These are phyloP conservation scores for Frieseomelitta varia DNA, from an alignment of 1,140 invertebrate species.

Conservation along the genomic window DNA sequence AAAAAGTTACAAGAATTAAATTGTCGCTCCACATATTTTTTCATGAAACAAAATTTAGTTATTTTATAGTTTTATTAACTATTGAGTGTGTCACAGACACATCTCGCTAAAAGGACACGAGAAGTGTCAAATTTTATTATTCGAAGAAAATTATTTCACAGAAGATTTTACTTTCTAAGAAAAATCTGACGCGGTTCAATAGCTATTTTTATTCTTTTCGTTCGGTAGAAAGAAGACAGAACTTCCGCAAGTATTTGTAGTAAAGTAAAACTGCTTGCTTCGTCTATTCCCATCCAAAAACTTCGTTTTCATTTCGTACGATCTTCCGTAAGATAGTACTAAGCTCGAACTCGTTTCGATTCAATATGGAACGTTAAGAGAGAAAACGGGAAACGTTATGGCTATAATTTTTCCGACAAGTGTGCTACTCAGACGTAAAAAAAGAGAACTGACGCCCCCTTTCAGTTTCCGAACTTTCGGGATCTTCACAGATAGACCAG, in stretches of 20 bases:
- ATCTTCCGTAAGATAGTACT: neutral
- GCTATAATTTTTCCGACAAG: neutral
- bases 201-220: neutral
- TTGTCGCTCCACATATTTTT: no score
- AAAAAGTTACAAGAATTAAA: no score
- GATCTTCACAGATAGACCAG: neutral
- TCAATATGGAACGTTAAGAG: neutral
- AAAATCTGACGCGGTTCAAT: neutral
- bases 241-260: neutral
- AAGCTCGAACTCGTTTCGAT: neutral
- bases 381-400: conserved; percentile 4
- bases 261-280: neutral
- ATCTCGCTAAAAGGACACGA: no score
- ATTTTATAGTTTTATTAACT: no score
- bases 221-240: neutral
- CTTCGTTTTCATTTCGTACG: neutral
- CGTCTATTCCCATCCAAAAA: neutral
- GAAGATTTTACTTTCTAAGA: no score
- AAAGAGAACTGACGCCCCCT: neutral
- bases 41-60: no score
- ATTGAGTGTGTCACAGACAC: no score
- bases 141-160: no score
- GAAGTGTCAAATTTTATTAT: no score
- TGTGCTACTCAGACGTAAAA: neutral
- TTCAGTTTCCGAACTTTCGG: neutral